Base-by-base conservation (phyloP, 2,797 vertebrate species). In the Chiloscyllium punctatum region DNA sequence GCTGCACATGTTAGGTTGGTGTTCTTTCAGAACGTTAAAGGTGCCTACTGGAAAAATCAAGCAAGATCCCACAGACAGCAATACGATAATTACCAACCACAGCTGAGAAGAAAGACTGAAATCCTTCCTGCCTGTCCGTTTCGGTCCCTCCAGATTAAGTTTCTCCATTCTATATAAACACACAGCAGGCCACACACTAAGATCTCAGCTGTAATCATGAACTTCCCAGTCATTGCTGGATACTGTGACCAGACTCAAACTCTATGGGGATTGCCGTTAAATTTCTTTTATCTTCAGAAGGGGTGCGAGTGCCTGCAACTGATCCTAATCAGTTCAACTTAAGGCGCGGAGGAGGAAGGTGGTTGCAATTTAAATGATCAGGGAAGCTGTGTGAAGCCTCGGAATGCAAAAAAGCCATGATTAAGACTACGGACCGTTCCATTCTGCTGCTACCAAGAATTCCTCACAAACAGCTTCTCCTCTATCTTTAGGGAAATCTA, bases 321-420 rank as follows among this genome's bases (percentile, higher is more conserved):
- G 42, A 94, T 72, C 30, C 27, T 74, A 94, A 94, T 94, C 42
- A 33, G 94, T 72, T 94, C 69, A 33, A 94, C 25, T 27, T 48
- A 30, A 72, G 25, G 51, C 69, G 53, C 68, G 16, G 94, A 94
- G 69, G 25, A 15, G 30, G n/a, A 53, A 25, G 69, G 94, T 27
- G 30, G 30, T 51, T 94, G 69, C 74, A 18, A 91, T 91, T 91
- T 68, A 33, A 68, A 68, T 30, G 42, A 72, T 51, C 25, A 30
- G 51, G 94, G 88, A 71, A 71, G n/a, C 66, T 30, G 37, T 25
- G 25, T 42, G 37, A 94, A 94, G 69, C 71, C 37, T 16, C 33
- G 94, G 68, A 51, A 94, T 53, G 48, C 53, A 25, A 27, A 74
- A 74, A 57, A 74, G 9, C 62, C 57, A 68, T 21, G 18, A 66